Evolutionary conservation across 2,113 vertebrate genomes (phyloP), one percentile per base, ranked within the genome.

Genomic region (Centropus unirufus): DNA sequence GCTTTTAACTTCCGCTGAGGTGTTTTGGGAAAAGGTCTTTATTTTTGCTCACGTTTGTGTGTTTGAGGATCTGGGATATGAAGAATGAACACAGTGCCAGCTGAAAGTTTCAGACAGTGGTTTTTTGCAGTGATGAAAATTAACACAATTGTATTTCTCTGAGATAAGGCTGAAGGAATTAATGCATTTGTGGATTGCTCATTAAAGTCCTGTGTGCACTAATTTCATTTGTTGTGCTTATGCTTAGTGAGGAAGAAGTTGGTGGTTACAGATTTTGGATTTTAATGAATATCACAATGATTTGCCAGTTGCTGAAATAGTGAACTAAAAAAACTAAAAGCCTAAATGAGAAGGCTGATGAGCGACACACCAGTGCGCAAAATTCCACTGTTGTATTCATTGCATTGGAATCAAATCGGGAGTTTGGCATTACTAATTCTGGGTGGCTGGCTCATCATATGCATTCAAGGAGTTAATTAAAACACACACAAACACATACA

Each of bases 391-490:
- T 90, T 95, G 92, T 95, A 68, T 92, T 95, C 89, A 62, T 75
- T 91, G 77, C 93, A 72, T 95, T 95, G 87, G 91, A 96, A 95
- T 95, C 94, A 62, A 96, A 95, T 95, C 74, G 40, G 69, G 96
- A 96, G 94, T 95, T 97, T 97, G 95, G 94, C 96, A 95, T 92
- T 96, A 84, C 92, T 93, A 96, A 96, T 96, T 96, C 94, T 96
- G 96, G 91, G 93, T 97, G 93, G 93, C 89, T 94, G 87, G 64
- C 78, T 92, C 93, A 95, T 97, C 80, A 63, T 69, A 86, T 92
- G 93, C 91, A 94, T 91, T 95, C 73, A 95, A 94, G 91, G 97
- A 96, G 96, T 97, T 98, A 97, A 96, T 96, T 97, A 96, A 97
- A 92, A 96, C 92, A 95, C 87, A 55, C 93, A 94, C 93, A 94